Base-by-base conservation (phyloP, 2,888 invertebrate species). In the Exocentrus adspersus region DNA sequence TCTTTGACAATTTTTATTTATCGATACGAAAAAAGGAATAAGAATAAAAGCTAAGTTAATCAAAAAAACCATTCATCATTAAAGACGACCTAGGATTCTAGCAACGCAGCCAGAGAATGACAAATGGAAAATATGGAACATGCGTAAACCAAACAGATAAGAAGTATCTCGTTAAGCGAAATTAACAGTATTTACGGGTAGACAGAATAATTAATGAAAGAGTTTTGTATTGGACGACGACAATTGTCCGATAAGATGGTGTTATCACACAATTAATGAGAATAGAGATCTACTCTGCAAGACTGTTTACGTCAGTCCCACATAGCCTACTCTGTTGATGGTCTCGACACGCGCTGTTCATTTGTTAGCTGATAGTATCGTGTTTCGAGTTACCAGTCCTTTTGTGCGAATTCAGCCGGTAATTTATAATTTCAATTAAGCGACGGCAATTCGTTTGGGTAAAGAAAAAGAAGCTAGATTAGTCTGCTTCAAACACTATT, bases 191-290 rank as follows among this genome's bases (percentile, higher is more conserved):
- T 76, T 79, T 64, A 75, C 75, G 76, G 73, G 75, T 73, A 77
- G 78, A 78, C 78, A 75, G 71, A 67, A 79, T 80, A 81, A 80
- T 79, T 80, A 79, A 81, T 80, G 80, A 77, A n/a, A 78, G 73
- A 77, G 76, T 78, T 79, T 78, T 78, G 77, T 78, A 76, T 64
- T 71, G 68, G 70, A 61, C 51, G 70, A 68, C 73, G 77, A 78
- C 78, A 79, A 80, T 78, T 75, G 74, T 62, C 76, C 69, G 78
- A 79, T 79, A 80, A 78, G 76, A 72, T 70, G 66, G 72, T 67
- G 76, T 78, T 80, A 80, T 79, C 79, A 72, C 70, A 79, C 78
- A 78, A 80, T 79, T 78, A 80, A 79, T 80, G 80, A 76, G 75
- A 73, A 74, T 71, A 66, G 72, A 79, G 78, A 79, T 79, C 61